Base-by-base conservation (phyloP, 2,888 invertebrate species). In the Pilophorus perplexus region DNA sequence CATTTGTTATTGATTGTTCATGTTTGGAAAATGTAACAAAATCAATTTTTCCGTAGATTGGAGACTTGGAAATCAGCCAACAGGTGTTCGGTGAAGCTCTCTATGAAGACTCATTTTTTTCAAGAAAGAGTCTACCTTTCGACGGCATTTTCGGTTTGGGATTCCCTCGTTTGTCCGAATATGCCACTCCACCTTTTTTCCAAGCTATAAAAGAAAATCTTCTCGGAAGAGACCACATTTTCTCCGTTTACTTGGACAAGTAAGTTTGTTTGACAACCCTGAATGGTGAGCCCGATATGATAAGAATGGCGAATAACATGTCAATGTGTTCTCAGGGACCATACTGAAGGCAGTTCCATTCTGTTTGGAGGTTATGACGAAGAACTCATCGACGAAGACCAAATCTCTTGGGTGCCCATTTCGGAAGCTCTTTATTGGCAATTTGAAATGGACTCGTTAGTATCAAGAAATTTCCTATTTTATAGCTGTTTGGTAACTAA, bases 341-440 rank as follows among this genome's bases (percentile, higher is more conserved):
- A 62, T 23, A 75, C 82, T 27, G 78, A 82, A 73, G 94, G 93
- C 73, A 94, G 94, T 64, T 93, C 94, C 83, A 83, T 94, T 68
- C 87, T 94, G 74, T 86, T 93, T 72, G 98, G 98, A 74, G 98
- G 97, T 22, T 93, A 92, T n/a, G 98, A 99, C 82, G 87, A 93
- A 1, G 82, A 85, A 67, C 88, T 94, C 77, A 98, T 94, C 79
- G 81, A 80, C 65, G 95, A 93, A 23, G 85, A 90, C 20, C 18
- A 64, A 73, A 90, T 99, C 77, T 92, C 91, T 2, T 96, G 95
- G 78, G 69, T 93, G 72, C 85, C 90, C 2, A 90, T 99, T 0
- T 84, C 86, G 71, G 83, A 84, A 69, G 83, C 92, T 79, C 89
- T 89, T 64, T 99, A 99, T 80, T 99, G 99, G 99, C 95, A 98